Percentiles rank a stretch among this genome's conserved stretches.
Evolutionary conservation across 2,888 invertebrate species (phyloP).

Genomic region (Agriotes lineatus): DNA sequence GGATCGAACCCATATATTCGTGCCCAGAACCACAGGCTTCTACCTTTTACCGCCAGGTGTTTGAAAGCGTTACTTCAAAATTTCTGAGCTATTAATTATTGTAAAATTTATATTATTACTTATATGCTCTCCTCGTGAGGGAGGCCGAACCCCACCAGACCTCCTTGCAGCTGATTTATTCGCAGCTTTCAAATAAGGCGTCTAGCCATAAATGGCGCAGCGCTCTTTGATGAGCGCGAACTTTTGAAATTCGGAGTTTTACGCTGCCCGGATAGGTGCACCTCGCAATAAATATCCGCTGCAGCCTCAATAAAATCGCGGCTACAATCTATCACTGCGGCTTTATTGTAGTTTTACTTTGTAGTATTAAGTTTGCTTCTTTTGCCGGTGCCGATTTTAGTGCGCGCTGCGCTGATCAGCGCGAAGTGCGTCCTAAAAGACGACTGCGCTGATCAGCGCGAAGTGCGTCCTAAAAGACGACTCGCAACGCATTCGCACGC

Average conservation of each 20-base stretch:
- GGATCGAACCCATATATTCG: too few species aligned
- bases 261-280: constrained; percentile 14
- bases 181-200: background rate
- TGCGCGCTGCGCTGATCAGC: constrained; percentile 30
- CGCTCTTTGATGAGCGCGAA: constrained; percentile 16
- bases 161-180: background rate
- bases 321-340: constrained; percentile 28
- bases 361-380: constrained; percentile 32
- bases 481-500: too few species aligned
- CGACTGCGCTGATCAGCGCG: too few species aligned
- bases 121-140: too few species aligned
- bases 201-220: constrained; percentile 10
- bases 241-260: constrained; percentile 27
- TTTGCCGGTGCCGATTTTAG: constrained; percentile 32
- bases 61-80: too few species aligned
- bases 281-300: constrained; percentile 25
- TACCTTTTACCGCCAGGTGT: too few species aligned
- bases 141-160: too few species aligned
- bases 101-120: too few species aligned
- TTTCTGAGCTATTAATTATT: too few species aligned
- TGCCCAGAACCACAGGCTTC: too few species aligned
- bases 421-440: constrained; percentile 15
- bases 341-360: constrained; percentile 37
- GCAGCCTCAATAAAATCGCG: constrained; percentile 30
- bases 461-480: too few species aligned